phyloP scores from a whole-genome alignment of 2,113 vertebrate genomes.

The Myocastor coypus region DNA sequence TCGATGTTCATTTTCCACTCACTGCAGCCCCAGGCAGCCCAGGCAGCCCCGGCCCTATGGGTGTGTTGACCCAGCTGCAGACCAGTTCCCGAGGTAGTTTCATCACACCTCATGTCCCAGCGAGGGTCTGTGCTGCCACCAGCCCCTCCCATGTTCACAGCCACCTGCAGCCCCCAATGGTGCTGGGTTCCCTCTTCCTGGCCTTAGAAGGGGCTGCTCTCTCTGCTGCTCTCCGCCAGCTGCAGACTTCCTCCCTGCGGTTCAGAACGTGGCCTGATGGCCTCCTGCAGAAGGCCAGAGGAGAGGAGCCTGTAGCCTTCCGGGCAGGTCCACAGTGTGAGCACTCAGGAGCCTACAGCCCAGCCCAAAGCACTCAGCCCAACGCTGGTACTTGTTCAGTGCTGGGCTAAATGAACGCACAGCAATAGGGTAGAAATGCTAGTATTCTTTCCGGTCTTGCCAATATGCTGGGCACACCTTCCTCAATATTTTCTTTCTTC shows the following conservation, averaged over 20 bases:
- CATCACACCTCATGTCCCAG: accelerated
- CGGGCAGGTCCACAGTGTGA: background rate
- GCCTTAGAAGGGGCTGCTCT: background rate
- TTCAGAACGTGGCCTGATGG: background rate
- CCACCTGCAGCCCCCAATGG: accelerated
- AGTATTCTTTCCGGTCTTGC: background rate
- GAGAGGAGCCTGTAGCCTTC: background rate
- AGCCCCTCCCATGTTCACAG: background rate
- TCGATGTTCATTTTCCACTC: background rate
- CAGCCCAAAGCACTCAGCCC: background rate
- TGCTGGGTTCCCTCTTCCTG: background rate
- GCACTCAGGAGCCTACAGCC: background rate
- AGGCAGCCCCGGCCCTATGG: background rate
- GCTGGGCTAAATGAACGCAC: background rate
- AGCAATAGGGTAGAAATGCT: background rate
- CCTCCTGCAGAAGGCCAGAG: background rate
- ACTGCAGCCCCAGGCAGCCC: accelerated
- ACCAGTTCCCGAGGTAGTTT: background rate
- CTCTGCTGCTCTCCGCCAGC: background rate
- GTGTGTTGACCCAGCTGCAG: background rate
- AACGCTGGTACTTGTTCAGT: background rate
- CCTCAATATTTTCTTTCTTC: background rate
- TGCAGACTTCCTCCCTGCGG: background rate
- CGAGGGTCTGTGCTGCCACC: background rate
- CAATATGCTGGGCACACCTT: accelerated